A percentile compares a stretch with the other conserved stretches of the same genome.
Evolutionary conservation across 2,888 invertebrate species (phyloP).

Genomic region (Limnephilus auricula): DNA sequence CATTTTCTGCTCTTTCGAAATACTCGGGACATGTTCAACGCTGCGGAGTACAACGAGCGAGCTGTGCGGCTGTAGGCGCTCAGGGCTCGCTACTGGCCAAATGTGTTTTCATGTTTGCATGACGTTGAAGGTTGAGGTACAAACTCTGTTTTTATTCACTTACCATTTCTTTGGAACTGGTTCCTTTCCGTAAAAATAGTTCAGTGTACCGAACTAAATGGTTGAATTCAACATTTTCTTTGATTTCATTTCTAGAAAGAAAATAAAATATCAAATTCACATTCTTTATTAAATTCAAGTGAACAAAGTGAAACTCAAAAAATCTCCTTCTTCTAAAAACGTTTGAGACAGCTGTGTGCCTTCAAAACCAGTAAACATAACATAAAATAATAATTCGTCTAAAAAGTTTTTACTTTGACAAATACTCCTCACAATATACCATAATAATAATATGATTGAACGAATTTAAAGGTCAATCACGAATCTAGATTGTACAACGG

Average conservation of each 20-base stretch:
- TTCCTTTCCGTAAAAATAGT: not conserved
- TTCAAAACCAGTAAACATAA: not conserved
- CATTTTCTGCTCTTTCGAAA: not conserved
- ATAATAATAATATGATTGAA: not conserved
- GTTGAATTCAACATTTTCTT: not conserved
- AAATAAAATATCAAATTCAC: not conserved
- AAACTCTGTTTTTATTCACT: not conserved
- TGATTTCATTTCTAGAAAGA: not conserved
- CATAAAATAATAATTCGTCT: not conserved
- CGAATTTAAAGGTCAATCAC: not conserved
- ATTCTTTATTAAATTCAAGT: not conserved
- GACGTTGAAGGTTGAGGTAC: not conserved
- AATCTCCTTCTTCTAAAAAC: not conserved
- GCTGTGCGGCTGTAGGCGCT: too few species aligned
- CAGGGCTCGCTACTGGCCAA: not conserved
- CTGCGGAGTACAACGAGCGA: not conserved
- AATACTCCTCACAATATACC: not conserved
- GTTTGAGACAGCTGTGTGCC: not conserved
- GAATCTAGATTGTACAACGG: conserved; percentile 31
- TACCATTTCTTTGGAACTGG: not conserved
- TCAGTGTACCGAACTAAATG: not conserved
- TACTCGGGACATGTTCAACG: conserved; percentile 10
- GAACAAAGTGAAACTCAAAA: too few species aligned
- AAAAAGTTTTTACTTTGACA: not conserved
- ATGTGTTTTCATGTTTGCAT: not conserved